Conservation (phyloP, 2,113 vertebrate species). For the Promerops cafer region DNA sequence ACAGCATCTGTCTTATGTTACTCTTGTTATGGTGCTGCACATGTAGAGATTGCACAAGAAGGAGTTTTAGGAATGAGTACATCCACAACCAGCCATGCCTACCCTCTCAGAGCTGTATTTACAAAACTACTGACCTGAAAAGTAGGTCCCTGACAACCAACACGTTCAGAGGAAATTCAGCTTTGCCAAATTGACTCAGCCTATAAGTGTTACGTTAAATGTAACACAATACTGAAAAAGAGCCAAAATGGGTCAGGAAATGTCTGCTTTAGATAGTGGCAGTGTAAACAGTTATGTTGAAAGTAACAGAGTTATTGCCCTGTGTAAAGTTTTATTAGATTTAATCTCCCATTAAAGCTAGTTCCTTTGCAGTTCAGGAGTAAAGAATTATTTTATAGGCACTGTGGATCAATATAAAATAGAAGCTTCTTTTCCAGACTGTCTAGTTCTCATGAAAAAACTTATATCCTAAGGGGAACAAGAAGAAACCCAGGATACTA, state of each 20-base stretch:
- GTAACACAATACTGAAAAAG: constrained; percentile 48
- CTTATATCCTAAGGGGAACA: neutral
- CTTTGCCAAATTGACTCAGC: constrained; percentile 2
- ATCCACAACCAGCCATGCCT: neutral
- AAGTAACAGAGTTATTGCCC: constrained; percentile 7
- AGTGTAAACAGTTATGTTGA: constrained; percentile 21
- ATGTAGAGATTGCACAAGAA: neutral
- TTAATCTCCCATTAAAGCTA: constrained; percentile 43
- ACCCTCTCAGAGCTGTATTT: neutral
- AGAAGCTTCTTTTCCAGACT: constrained; percentile 12
- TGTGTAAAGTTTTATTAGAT: constrained; percentile 3
- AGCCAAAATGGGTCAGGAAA: constrained; percentile 45
- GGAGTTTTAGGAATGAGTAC: neutral
- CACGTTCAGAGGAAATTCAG: constrained; percentile 16
- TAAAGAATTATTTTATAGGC: constrained; percentile 22
- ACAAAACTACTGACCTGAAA: neutral
- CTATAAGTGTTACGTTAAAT: neutral
- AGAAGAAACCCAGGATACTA: neutral
- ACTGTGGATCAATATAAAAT: constrained; percentile 6
- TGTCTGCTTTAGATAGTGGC: constrained; percentile 39
- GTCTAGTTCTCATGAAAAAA: neutral
- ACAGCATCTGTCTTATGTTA: rapidly evolving
- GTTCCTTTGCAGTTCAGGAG: neutral
- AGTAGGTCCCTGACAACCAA: neutral
- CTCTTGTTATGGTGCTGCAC: neutral